Conservation (phyloP, 1,140 invertebrate genomes). For the Drosophila nannoptera region DNA sequence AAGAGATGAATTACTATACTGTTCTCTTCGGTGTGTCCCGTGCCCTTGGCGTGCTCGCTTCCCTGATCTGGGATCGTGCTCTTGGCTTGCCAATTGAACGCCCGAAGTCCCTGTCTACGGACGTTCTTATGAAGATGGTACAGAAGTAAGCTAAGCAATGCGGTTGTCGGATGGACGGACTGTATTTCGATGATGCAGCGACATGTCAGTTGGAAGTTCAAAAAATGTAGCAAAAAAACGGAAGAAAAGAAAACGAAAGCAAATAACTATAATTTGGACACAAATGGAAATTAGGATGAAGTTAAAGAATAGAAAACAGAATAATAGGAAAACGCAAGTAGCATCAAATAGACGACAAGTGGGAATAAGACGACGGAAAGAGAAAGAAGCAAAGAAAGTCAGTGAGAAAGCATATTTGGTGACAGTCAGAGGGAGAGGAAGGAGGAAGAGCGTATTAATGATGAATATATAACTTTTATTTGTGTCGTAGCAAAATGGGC, state of each 20-base stretch:
- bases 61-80: conserved; percentile 96
- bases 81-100: conserved; percentile 96
- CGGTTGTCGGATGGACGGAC: conserved; percentile 4
- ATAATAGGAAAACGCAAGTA: not conserved
- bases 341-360: not conserved
- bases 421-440: conserved; percentile 17
- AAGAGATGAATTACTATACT: conserved; percentile 99
- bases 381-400: conserved; percentile 4
- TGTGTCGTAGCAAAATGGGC: conserved; percentile 1
- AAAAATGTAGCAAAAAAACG: conserved; percentile 28
- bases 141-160: conserved; percentile 68
- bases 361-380: conserved; percentile 7
- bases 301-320: not conserved
- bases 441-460: not conserved
- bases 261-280: not conserved
- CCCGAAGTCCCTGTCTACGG: conserved; percentile 88
- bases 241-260: conserved; percentile 18
- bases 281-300: no score
- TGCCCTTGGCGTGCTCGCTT: conserved; percentile 93
- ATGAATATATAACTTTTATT: conserved; percentile 1
- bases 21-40: conserved; percentile 98
- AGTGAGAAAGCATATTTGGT: conserved; percentile 4
- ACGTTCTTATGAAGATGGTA: conserved; percentile 72
- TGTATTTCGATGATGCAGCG: conserved; percentile 4
- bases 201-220: conserved; percentile 28